Conservation (phyloP, 1,140 invertebrate species). For the Polypedilum pembai region DNA sequence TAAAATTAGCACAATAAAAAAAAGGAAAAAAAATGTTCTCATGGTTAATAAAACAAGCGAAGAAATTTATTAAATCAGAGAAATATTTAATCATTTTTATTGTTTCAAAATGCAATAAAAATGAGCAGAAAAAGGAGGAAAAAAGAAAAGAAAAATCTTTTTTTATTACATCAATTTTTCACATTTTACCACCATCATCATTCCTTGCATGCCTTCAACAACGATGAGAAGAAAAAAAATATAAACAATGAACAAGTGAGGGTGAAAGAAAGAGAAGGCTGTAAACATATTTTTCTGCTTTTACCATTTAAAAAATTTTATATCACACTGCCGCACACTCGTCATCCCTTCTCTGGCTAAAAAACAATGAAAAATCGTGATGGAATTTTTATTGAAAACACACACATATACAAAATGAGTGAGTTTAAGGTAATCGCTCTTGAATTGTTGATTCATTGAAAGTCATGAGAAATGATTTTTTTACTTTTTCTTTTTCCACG, state of each 20-base stretch:
- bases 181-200: constrained; percentile 21
- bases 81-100: constrained; percentile 28
- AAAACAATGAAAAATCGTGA: constrained; percentile 18
- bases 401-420: background rate
- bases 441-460: background rate
- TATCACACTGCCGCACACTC: background rate
- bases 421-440: constrained; percentile 11
- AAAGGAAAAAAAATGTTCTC: background rate
- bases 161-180: constrained; percentile 28
- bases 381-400: constrained; percentile 7
- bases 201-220: constrained; percentile 4
- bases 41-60: background rate
- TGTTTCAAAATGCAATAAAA: constrained; percentile 20
- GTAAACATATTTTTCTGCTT: background rate
- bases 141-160: background rate
- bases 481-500: background rate
- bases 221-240: background rate
- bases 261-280: background rate
- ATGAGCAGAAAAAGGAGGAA: too few relatives aligned
- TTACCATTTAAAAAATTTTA: background rate
- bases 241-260: background rate
- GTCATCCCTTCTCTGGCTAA: background rate
- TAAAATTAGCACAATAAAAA: background rate
- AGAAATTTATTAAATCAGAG: constrained; percentile 28
- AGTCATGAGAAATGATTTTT: background rate